Percentiles rank a stretch among this genome's conserved stretches.
Conservation (phyloP, 2,888 invertebrate species). For the Carpatolechia fugitivella region DNA sequence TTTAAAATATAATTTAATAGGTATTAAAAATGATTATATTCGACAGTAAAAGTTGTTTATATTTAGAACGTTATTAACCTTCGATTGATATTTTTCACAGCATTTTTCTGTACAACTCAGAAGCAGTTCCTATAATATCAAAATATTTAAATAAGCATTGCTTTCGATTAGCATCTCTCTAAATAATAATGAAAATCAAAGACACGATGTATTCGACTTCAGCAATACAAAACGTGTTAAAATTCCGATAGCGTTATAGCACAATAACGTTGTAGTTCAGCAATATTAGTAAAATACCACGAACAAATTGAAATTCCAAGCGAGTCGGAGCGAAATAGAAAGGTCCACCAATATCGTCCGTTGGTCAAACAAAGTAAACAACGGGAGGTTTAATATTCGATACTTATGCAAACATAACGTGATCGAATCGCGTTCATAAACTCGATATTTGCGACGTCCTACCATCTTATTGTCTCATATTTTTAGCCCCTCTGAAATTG, state of each 20-base stretch:
- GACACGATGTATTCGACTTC: too few species aligned
- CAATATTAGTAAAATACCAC: constrained; percentile 6
- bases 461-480: constrained; percentile 47
- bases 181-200: too few species aligned
- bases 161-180: too few species aligned
- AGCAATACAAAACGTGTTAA: not conserved
- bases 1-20: too few species aligned
- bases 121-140: too few species aligned
- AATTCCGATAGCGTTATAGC: not conserved
- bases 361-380: constrained; percentile 8
- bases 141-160: too few species aligned
- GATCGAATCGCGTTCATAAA: constrained; percentile 18
- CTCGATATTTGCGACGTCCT: constrained; percentile 28
- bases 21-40: too few species aligned
- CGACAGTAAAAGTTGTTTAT: too few species aligned
- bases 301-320: constrained; percentile 8
- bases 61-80: too few species aligned
- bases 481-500: constrained; percentile 45
- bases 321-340: not conserved
- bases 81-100: too few species aligned
- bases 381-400: constrained; percentile 3
- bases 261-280: not conserved
- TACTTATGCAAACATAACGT: constrained; percentile 16
- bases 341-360: constrained; percentile 8
- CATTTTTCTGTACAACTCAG: too few species aligned